Evolutionary conservation across 2,797 vertebrate species (phyloP).

Genomic region (Salmo trutta): DNA sequence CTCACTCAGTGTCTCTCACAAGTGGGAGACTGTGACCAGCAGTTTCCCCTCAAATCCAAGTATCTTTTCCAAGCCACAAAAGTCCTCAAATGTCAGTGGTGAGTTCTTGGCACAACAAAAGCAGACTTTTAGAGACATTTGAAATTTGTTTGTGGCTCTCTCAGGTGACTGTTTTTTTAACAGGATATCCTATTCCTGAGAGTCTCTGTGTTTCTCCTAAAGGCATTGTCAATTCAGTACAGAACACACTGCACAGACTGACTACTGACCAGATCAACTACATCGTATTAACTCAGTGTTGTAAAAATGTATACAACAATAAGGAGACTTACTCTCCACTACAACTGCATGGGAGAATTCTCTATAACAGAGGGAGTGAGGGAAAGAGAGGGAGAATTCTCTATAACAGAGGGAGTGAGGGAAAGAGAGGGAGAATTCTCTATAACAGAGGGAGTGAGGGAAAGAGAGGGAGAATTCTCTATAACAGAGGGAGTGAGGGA

Average conservation of each 20-base stretch:
- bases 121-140: background rate
- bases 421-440: background rate
- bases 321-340: conserved; percentile 53
- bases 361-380: conserved; percentile 17
- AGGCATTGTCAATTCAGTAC: conserved; percentile 47
- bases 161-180: conserved; percentile 63
- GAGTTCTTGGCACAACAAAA: conserved; percentile 18
- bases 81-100: conserved; percentile 22
- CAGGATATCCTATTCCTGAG: conserved; percentile 38
- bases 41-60: background rate
- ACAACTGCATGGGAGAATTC: conserved; percentile 47
- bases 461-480: conserved; percentile 1
- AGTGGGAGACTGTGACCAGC: background rate
- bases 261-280: conserved; percentile 20
- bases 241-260: conserved; percentile 17
- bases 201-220: conserved; percentile 38
- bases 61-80: background rate
- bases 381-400: background rate
- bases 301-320: conserved; percentile 12
- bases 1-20: conserved; percentile 12
- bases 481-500: conserved; percentile 18
- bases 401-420: conserved; percentile 20
- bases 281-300: background rate
- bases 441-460: conserved; percentile 18
- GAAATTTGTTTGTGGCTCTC: conserved; percentile 7